Evolutionary conservation across 2,888 invertebrate species (phyloP).

Genomic region (Scaptomyza tumidula): DNA sequence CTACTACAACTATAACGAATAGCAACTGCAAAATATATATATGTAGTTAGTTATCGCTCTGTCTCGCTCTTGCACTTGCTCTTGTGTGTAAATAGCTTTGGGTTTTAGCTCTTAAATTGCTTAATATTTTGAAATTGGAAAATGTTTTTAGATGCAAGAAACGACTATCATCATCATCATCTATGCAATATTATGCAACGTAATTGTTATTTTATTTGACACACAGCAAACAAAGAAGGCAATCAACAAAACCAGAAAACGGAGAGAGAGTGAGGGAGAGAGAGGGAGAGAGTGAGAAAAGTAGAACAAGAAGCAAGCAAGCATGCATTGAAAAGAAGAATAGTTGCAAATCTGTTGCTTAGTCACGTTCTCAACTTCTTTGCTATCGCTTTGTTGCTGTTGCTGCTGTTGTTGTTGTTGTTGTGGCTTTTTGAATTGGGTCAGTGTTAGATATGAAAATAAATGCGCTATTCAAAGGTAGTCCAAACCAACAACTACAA

Average conservation of each 20-base stretch:
- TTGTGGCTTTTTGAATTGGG: conserved; percentile 53
- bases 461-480: conserved; percentile 48
- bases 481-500: neutral
- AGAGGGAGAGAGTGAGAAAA: neutral
- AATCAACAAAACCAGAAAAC: conserved; percentile 12
- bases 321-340: neutral
- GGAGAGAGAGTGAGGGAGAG: neutral
- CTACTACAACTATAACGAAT: conserved; percentile 24
- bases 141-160: conserved; percentile 46
- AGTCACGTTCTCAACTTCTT: conserved; percentile 56
- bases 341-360: conserved; percentile 53
- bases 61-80: neutral
- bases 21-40: conserved; percentile 53
- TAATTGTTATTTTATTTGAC: conserved; percentile 69
- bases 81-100: conserved; percentile 11
- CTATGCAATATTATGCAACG: conserved; percentile 48
- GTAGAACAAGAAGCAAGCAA: conserved; percentile 6
- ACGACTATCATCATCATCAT: conserved; percentile 12
- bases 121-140: conserved; percentile 64
- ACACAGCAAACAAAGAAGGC: conserved; percentile 40
- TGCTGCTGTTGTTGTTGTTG: conserved; percentile 12
- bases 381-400: too few relatives aligned
- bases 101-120: conserved; percentile 50
- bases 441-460: conserved; percentile 57
- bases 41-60: conserved; percentile 17